A percentile compares a stretch with the other conserved stretches of the same genome.
Evolutionary conservation across 1,140 invertebrate species (phyloP).

Genomic region (Scaptomyza hsui): DNA sequence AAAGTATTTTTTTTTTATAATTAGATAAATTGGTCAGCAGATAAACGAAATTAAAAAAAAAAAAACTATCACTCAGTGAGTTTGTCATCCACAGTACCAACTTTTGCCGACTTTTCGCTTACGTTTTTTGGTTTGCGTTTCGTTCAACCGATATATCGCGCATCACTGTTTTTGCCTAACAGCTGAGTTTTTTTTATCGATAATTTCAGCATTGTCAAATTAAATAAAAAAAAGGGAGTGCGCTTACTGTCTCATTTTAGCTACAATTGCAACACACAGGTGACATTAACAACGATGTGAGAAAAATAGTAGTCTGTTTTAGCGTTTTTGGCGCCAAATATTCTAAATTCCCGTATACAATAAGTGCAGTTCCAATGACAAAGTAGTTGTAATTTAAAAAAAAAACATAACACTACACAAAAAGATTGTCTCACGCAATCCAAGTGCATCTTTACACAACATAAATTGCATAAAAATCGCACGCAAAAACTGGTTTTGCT

Average conservation of each 20-base stretch:
- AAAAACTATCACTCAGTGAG: too few species aligned
- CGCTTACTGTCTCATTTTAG: slow-evolving; percentile 7
- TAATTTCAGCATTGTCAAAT: background rate
- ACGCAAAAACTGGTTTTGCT: slow-evolving; percentile 27
- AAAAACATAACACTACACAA: background rate
- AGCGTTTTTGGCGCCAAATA: slow-evolving; percentile 15
- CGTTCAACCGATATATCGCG: slow-evolving; percentile 8
- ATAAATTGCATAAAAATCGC: slow-evolving; percentile 26
- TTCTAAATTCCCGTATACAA: slow-evolving; percentile 7
- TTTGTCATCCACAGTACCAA: too few species aligned
- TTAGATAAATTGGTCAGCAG: too few species aligned
- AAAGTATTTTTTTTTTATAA: too few species aligned
- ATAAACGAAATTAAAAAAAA: too few species aligned
- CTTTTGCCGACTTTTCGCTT: too few species aligned
- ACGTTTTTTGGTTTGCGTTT: background rate
- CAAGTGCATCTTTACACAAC: slow-evolving; percentile 24
- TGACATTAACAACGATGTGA: slow-evolving; percentile 37
- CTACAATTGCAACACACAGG: slow-evolving; percentile 21
- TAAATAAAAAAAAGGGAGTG: slow-evolving; percentile 13
- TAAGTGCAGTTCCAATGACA: slow-evolving; percentile 12
- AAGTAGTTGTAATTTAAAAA: background rate
- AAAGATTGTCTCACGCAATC: slow-evolving; percentile 33
- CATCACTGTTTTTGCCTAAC: background rate
- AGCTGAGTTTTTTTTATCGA: slow-evolving; percentile 16
- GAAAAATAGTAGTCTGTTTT: slow-evolving; percentile 3